These are phyloP conservation scores for Nebria salina DNA, from an alignment of 2,888 invertebrate genomes.

Conservation along the genomic window DNA sequence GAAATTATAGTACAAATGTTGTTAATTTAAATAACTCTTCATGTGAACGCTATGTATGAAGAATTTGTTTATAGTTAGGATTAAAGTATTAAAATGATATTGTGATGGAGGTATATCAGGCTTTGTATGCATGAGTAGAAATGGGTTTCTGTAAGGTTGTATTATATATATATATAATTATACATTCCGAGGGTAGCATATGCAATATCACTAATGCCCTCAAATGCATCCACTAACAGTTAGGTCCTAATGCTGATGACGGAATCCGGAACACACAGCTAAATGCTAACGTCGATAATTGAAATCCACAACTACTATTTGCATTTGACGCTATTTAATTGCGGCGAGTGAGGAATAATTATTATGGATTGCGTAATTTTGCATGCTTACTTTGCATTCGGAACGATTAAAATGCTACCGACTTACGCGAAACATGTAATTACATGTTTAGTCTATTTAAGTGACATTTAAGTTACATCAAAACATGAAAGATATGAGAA, in stretches of 20 bases:
- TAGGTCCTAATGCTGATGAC: background rate
- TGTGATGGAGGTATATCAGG: background rate
- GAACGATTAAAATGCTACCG: too few species aligned
- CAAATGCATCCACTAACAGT: slow-evolving; percentile 21
- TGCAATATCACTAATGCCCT: slow-evolving; percentile 41
- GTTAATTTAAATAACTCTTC: too few species aligned
- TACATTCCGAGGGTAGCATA: slow-evolving; percentile 36
- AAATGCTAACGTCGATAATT: slow-evolving; percentile 32
- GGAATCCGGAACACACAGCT: slow-evolving; percentile 13
- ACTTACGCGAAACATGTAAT: too few species aligned
- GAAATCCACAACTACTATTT: slow-evolving; percentile 30
- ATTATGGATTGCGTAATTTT: slow-evolving; percentile 39
- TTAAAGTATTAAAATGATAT: too few species aligned
- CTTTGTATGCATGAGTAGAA: background rate
- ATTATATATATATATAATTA: slow-evolving; percentile 40
- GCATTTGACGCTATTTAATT: slow-evolving; percentile 35
- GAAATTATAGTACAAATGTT: too few species aligned
- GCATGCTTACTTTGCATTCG: background rate
- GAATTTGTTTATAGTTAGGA: too few species aligned
- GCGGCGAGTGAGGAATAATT: slow-evolving; percentile 37
- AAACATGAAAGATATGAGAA: too few species aligned
- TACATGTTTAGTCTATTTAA: too few species aligned
- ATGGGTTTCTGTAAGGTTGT: background rate
- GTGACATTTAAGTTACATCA: too few species aligned
- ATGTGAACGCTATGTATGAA: too few species aligned